Base-by-base conservation (phyloP, 2,888 invertebrate species). In the Gerris lacustris region DNA sequence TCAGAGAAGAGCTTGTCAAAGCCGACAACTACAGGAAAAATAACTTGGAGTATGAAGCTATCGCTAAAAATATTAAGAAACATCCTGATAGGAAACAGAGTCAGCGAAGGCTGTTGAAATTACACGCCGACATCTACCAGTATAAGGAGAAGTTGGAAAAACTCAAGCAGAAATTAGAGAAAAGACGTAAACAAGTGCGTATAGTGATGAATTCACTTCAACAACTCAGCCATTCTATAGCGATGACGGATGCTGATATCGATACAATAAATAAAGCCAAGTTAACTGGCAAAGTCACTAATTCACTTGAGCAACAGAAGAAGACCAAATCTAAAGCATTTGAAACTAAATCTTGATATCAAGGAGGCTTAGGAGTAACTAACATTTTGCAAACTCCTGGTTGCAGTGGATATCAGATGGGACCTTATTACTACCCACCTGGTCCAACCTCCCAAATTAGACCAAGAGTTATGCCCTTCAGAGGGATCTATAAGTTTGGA, bases 11-110 rank as follows among this genome's bases (percentile, higher is more conserved):
- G 75, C 94, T 96, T 76, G 88, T 90, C 73, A 86, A 86, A 72
- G 92, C 91, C 72, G 94, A 96, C 81, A 88, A 90, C 75, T 88
- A 94, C 44, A 86, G 96, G 15, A 92, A 93, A 79, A 94, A 96
- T 79, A 86, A 92, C 77, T 89, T 91, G 82, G 95, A 96, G 79
- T 96, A 96, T 82, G 95, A 96, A 82, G 88, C 94, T 11, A 79
- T 96, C 63, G 96, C 96, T 0, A 92, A 93, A 80, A 88, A 94
- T 0, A 96, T 96, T 73, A 90, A 89, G 76, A 88, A 91, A 77
- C 94, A 96, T 79, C 95, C 96, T 0, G 94, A 94, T 78, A 85
- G 96, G 75, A 89, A 89, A 77, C 89, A 91, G 74, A 92, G 91
- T 0, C 81, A 85, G 71, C 84, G 87, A 75, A 85, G 86, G 74